Conservation (phyloP, 2,888 invertebrate species). For the Apodemia duryi region DNA sequence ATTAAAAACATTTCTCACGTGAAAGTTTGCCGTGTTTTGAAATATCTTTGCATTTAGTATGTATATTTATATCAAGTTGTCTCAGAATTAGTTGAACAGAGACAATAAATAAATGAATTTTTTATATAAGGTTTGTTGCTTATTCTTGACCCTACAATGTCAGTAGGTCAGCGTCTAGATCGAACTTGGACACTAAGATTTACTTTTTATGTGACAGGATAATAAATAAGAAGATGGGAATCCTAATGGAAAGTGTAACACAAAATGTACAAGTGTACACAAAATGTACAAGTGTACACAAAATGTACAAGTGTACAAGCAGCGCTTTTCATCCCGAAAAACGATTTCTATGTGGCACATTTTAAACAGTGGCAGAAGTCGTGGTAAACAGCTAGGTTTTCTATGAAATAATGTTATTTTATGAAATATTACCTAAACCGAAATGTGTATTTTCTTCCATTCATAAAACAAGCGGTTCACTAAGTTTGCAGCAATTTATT, state of each 20-base stretch:
- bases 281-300: too few species aligned
- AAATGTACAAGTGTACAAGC: too few species aligned
- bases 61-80: conserved; percentile 3
- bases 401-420: background rate
- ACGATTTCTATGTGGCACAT: background rate
- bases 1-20: conserved; percentile 19
- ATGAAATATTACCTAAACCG: background rate
- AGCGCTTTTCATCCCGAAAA: background rate
- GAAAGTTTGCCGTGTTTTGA: conserved; percentile 10
- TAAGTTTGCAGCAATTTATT: conserved; percentile 12
- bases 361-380: background rate
- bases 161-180: too few species aligned
- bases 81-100: background rate
- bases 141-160: too few species aligned
- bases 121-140: too few species aligned
- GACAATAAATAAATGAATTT: background rate
- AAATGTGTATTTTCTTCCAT: conserved; percentile 6
- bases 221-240: too few species aligned
- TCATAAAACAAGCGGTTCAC: conserved; percentile 14
- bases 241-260: too few species aligned
- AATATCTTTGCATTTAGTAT: conserved; percentile 2
- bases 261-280: too few species aligned
- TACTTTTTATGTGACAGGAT: too few species aligned
- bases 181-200: too few species aligned
- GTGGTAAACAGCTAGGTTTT: background rate